Conservation (phyloP, 2,113 vertebrate genomes). For the Pipra filicauda region DNA sequence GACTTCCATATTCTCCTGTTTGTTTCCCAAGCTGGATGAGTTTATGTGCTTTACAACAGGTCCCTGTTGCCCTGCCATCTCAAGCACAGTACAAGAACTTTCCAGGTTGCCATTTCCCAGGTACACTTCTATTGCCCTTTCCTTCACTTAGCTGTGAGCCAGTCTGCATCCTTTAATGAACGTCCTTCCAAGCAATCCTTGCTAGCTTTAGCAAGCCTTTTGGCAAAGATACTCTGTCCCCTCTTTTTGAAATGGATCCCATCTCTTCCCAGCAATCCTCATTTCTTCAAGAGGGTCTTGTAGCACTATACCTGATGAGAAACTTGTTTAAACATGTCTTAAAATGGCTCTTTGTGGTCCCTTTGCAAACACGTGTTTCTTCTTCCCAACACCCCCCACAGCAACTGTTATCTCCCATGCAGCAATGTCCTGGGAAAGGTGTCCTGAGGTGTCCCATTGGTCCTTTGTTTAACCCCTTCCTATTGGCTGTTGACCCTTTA, state of each 20-base stretch:
- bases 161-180: not conserved
- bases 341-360: no score
- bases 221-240: not conserved
- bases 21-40: not conserved
- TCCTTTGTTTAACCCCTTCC: no score
- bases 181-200: not conserved
- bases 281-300: not conserved
- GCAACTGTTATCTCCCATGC: no score
- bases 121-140: not conserved
- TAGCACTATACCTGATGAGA: no score
- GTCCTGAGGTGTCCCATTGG: no score
- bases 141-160: not conserved
- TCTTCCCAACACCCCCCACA: no score
- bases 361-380: no score
- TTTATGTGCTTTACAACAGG: not conserved
- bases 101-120: not conserved
- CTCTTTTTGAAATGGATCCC: not conserved
- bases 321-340: no score
- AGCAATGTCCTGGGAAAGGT: no score
- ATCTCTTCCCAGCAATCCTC: not conserved
- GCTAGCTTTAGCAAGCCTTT: not conserved
- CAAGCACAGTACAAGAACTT: not conserved
- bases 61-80: not conserved
- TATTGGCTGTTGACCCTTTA: no score
- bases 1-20: not conserved